Base-by-base conservation (phyloP, 2,888 invertebrate species). In the Chloroclystis v-ata region DNA sequence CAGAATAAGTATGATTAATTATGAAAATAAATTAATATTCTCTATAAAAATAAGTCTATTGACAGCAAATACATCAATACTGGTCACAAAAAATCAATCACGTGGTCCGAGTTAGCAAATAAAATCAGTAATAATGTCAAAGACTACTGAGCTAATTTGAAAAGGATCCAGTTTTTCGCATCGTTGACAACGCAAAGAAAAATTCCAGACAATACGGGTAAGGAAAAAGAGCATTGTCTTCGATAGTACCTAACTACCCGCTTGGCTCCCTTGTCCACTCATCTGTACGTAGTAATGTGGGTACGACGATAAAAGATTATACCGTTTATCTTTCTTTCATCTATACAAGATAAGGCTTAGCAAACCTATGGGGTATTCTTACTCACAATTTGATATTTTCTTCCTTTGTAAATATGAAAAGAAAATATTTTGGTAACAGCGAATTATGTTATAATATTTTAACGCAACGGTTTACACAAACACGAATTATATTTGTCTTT, bases 191-290 rank as follows among this genome's bases (percentile, higher is more conserved):
- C 42, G 33, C 39, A 49, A 52, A 54, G 52, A 52, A 52, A 58
- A 54, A 45, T 46, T 46, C 29, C 32, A 42, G 43, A 54, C 54
- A 54, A 56, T 56, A 48, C 54, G 54, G 54, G 58, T 47, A 46
- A 50, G 30, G 41, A 42, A 46, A 53, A 56, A 37, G 33, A 29
- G 52, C 43, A 51, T 52, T 54, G 49, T 55, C 49, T 50, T 35
- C 16, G 40, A 37, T 30, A 42, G 39, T 50, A 47, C 32, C 37
- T 44, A 39, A 43, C 49, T 42, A 37, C 44, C 10, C 14, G 9
- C 2, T 14, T 48, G 48, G 44, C 52, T 49, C 43, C 28, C 42
- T 48, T 44, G 52, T 57, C 53, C 55, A 50, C 54, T 38, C 41
- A 45, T 38, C 38, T 45, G 43, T 43, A 43, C 20, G 29, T 25